phyloP scores from a whole-genome alignment of 1,140 invertebrate genomes.

The Formica selysi region DNA sequence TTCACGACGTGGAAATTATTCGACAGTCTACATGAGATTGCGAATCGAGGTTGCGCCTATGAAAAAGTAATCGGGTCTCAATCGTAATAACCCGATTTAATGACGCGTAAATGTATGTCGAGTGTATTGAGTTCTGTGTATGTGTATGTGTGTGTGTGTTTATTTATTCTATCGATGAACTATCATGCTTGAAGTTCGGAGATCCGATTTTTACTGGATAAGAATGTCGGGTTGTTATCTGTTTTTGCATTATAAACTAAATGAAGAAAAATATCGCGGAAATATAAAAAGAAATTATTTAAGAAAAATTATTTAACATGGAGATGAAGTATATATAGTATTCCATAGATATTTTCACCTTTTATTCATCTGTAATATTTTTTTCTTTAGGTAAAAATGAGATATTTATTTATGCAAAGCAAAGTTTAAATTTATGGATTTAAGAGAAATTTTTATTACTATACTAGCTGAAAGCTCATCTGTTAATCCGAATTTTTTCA shows the following conservation, averaged over 20 bases:
- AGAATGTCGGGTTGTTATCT: not conserved
- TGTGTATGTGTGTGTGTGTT: not conserved
- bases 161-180: not conserved
- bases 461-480: not conserved
- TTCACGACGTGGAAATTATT: slow-evolving; percentile 56
- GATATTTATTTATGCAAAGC: not conserved
- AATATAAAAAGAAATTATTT: too few species aligned
- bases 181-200: not conserved
- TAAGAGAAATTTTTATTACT: not conserved
- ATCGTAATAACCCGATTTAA: slow-evolving; percentile 24
- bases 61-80: slow-evolving; percentile 39
- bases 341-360: not conserved
- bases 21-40: not conserved
- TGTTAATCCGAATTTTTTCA: not conserved
- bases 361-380: not conserved
- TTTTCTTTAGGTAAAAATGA: not conserved
- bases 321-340: not conserved
- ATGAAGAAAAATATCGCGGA: too few species aligned
- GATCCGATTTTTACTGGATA: not conserved
- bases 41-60: not conserved
- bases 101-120: slow-evolving; percentile 19
- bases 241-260: not conserved
- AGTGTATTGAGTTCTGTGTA: not conserved
- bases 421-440: not conserved
- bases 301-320: not conserved